Evolutionary conservation across 2,888 invertebrate genomes (phyloP).

Genomic region (Pachymerium ferrugineum): DNA sequence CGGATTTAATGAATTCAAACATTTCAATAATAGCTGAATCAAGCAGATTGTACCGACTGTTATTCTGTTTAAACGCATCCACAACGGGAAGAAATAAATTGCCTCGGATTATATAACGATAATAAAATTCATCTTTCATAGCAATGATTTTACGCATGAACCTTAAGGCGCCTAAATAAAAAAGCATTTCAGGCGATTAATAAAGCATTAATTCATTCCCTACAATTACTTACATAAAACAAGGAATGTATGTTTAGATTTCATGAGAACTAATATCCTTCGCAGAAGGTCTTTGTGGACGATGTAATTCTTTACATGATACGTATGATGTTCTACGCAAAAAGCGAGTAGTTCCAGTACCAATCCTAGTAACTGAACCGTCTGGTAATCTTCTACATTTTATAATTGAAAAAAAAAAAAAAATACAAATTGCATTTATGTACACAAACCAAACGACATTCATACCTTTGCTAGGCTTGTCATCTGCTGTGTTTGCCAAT

Average conservation of each 20-base stretch:
- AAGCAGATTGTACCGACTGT: slow-evolving; percentile 94
- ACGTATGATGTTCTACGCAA: slow-evolving; percentile 98
- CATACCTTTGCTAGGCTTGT: slow-evolving; percentile 67
- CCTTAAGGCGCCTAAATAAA: slow-evolving; percentile 70
- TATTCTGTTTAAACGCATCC: slow-evolving; percentile 92
- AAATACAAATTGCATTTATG: neutral
- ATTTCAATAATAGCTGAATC: slow-evolving; percentile 98
- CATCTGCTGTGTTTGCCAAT: slow-evolving; percentile 82
- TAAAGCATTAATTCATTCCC: neutral
- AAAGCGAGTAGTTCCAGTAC: slow-evolving; percentile 94
- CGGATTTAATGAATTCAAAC: slow-evolving; percentile 95
- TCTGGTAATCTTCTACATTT: slow-evolving; percentile 85
- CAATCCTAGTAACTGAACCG: slow-evolving; percentile 88
- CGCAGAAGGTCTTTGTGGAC: slow-evolving; percentile 93
- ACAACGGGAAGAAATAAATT: slow-evolving; percentile 93
- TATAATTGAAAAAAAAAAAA: slow-evolving; percentile 37
- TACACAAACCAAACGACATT: neutral
- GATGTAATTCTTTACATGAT: slow-evolving; percentile 97
- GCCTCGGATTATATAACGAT: slow-evolving; percentile 89
- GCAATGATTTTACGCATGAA: slow-evolving; percentile 96
- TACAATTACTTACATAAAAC: slow-evolving; percentile 64
- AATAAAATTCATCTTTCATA: slow-evolving; percentile 97
- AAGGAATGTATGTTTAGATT: slow-evolving; percentile 94
- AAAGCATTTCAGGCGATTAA: too few relatives aligned
- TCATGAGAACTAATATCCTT: slow-evolving; percentile 91